phyloP scores from a whole-genome alignment of 1,140 invertebrate species.

The Fragariocoptes setiger region DNA sequence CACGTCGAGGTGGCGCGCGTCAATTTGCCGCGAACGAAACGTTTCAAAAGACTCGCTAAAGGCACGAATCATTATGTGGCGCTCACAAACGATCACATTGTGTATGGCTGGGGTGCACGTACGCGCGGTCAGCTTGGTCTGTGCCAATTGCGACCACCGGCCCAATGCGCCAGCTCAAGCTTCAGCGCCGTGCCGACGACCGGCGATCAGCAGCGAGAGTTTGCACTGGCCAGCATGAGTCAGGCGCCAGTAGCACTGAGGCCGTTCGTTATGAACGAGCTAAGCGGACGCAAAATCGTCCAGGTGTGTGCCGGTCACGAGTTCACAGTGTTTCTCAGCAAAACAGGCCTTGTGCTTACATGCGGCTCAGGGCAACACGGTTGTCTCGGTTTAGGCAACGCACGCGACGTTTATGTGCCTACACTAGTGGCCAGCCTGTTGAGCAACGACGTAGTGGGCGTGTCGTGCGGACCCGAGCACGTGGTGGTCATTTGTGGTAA shows the following conservation, averaged over 20 bases:
- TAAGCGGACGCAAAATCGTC: constrained; percentile 8
- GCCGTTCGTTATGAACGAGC: constrained; percentile 7
- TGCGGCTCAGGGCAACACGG: constrained; percentile 31
- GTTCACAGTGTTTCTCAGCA: constrained; percentile 29
- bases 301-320: constrained; percentile 12
- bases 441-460: constrained; percentile 26
- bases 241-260: background rate
- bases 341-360: constrained; percentile 32
- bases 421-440: constrained; percentile 26
- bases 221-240: background rate
- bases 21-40: background rate
- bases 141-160: constrained; percentile 13
- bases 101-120: constrained; percentile 37
- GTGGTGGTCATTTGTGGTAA: constrained; percentile 27
- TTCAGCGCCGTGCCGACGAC: background rate
- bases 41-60: constrained; percentile 21
- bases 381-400: constrained; percentile 33
- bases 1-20: background rate
- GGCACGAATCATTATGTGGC: constrained; percentile 33
- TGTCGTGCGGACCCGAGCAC: constrained; percentile 31
- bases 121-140: constrained; percentile 32
- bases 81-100: constrained; percentile 27
- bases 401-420: constrained; percentile 23
- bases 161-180: background rate
- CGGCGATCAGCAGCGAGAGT: background rate